phyloP scores from a whole-genome alignment of 1,140 invertebrate genomes.

The Eumaeus atala region DNA sequence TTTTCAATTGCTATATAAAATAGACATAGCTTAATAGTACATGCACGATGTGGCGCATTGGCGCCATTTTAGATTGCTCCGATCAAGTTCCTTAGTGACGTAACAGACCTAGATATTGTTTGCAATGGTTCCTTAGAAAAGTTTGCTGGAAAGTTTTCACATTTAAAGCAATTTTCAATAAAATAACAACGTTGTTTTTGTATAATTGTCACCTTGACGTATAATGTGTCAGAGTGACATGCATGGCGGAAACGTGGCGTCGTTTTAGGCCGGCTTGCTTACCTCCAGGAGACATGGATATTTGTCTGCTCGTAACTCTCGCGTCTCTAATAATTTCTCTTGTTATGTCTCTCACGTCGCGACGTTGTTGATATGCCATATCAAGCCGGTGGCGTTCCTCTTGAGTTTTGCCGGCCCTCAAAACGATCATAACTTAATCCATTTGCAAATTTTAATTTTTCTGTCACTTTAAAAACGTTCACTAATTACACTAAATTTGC shows the following conservation, averaged over 20 bases:
- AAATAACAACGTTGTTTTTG: constrained; percentile 54
- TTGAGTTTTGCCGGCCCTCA: constrained; percentile 63
- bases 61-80: constrained; percentile 72
- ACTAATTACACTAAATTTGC: constrained; percentile 22
- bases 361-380: constrained; percentile 64
- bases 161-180: constrained; percentile 33
- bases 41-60: constrained; percentile 51
- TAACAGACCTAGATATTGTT: constrained; percentile 53
- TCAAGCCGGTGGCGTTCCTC: constrained; percentile 60
- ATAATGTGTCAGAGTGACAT: constrained; percentile 62
- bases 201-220: constrained; percentile 70
- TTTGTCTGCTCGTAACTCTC: constrained; percentile 53
- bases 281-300: constrained; percentile 67
- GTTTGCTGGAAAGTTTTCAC: constrained; percentile 21
- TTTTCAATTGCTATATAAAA: too few relatives aligned
- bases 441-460: constrained; percentile 47
- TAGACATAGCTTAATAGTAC: neutral
- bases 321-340: constrained; percentile 65
- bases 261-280: constrained; percentile 65
- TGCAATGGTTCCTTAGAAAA: constrained; percentile 21
- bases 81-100: constrained; percentile 52
- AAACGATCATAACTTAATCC: constrained; percentile 71
- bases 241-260: constrained; percentile 72
- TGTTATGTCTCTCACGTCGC: constrained; percentile 64
- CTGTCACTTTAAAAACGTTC: constrained; percentile 31